These are phyloP conservation scores for Eutrigla gurnardus DNA, from an alignment of 2,797 vertebrate genomes.

Conservation along the genomic window DNA sequence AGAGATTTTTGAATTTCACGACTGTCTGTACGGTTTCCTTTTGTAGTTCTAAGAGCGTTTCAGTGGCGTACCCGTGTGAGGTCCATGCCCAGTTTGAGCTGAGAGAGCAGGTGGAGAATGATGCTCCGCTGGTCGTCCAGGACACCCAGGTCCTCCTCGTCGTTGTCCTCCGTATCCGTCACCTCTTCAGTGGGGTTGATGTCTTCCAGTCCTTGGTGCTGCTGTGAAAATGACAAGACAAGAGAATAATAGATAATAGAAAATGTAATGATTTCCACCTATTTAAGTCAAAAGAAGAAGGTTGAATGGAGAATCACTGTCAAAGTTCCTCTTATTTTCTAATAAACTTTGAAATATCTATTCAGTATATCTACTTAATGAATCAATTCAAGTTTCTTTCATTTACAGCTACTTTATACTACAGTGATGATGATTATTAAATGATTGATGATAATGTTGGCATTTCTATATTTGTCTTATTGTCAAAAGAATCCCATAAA, in stretches of 20 bases:
- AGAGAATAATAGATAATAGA: too few species aligned
- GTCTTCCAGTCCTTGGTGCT: slow-evolving; percentile 83
- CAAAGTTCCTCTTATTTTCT: not conserved
- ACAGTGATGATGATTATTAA: not conserved
- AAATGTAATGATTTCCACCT: not conserved
- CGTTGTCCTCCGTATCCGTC: slow-evolving; percentile 92
- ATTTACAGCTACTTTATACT: not conserved
- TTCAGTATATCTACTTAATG: not conserved
- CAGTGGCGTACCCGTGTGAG: slow-evolving; percentile 89
- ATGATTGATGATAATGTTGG: not conserved
- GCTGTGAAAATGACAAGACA: slow-evolving; percentile 37
- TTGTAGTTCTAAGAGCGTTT: not conserved
- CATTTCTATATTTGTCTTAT: not conserved
- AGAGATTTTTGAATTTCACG: not conserved
- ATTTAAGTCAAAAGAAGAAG: not conserved
- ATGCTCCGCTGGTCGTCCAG: slow-evolving; percentile 95
- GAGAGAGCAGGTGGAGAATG: slow-evolving; percentile 96
- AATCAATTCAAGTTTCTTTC: not conserved
- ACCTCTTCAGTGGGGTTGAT: slow-evolving; percentile 89
- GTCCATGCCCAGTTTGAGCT: slow-evolving; percentile 98
- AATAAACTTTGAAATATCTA: not conserved
- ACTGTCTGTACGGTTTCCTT: not conserved
- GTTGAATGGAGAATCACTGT: not conserved
- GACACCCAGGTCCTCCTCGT: slow-evolving; percentile 92
- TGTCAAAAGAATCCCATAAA: not conserved